Base-by-base conservation (phyloP, 2,888 invertebrate species). In the Pocota personata region DNA sequence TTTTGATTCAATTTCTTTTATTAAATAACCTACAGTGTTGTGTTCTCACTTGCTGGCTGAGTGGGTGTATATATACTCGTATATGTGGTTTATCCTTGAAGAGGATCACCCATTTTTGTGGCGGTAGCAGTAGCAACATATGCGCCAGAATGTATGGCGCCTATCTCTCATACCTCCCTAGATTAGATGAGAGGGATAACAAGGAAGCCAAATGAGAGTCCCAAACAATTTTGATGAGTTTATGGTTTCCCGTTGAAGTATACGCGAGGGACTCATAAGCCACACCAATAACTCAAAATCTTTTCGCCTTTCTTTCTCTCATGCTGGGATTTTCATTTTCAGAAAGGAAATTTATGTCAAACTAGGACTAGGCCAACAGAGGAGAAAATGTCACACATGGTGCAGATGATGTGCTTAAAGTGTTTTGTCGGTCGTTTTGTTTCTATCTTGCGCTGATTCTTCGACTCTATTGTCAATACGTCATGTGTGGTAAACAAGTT, bases 1-100 rank as follows among this genome's bases (percentile, higher is more conserved):
- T 83, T 79, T 79, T 69, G 52, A 80, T 84, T 80, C 80, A 64
- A 58, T 69, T 78, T 55, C 69, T 69, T 69, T 69, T 69, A 78
- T 78, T 78, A 69, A 78, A 69, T 78, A 71, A 69, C 60, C 52
- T 24, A 55, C 30, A 57, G 32, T 35, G 16, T 32, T 12, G 24
- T 24, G 21, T 21, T 43, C 19, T 35, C 19, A 14, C 52, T 21
- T 21, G 2, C 57, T 48, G 14, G 40, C 6, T 24, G 35, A 3
- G 16, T 8, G 10, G 21, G 16, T 4, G 40, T 50, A 12, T 12
- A 12, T 24, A 21, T 58, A n/a, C n/a, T n/a, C n/a, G 48, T 24
- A 43, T 32, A 5, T 46, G 43, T 55, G 40, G 21, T 30, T 19
- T 67, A n/a, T 66, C 76, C 76, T 78, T 69, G 69, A 62, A 55